Percentiles rank a stretch among this genome's conserved stretches.
These are phyloP conservation scores for Melanocharis versteri DNA, from an alignment of 2,113 vertebrate species.

Conservation along the genomic window DNA sequence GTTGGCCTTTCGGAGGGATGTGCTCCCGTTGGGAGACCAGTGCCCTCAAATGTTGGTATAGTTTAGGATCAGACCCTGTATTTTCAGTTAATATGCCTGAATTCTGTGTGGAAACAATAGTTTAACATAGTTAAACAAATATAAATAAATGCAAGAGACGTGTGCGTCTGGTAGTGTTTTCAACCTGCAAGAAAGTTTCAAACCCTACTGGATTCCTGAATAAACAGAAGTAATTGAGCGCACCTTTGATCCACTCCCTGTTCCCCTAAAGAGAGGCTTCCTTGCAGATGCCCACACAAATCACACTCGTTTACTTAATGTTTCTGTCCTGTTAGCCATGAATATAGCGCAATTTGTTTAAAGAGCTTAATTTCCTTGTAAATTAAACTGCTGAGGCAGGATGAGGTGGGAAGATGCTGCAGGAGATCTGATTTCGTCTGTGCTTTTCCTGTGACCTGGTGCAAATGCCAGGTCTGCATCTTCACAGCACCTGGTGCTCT, in stretches of 20 bases:
- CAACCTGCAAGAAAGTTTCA: neutral
- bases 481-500: neutral
- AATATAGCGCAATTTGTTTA: neutral
- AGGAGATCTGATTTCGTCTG: neutral
- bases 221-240: neutral
- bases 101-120: neutral
- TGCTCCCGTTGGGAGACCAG: accelerated
- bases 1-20: neutral
- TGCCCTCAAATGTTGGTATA: accelerated
- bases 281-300: neutral
- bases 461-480: neutral
- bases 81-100: neutral
- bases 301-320: neutral
- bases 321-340: neutral
- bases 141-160: neutral
- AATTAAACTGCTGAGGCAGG: neutral
- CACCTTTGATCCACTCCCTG: neutral
- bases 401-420: neutral
- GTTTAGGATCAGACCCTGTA: neutral
- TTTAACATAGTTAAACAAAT: neutral
- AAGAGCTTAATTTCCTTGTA: neutral
- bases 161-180: neutral
- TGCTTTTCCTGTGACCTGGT: neutral
- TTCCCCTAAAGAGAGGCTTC: neutral
- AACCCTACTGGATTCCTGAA: neutral